Conservation (phyloP, 2,797 vertebrate genomes). For the Brachyrhaphis roseni region DNA sequence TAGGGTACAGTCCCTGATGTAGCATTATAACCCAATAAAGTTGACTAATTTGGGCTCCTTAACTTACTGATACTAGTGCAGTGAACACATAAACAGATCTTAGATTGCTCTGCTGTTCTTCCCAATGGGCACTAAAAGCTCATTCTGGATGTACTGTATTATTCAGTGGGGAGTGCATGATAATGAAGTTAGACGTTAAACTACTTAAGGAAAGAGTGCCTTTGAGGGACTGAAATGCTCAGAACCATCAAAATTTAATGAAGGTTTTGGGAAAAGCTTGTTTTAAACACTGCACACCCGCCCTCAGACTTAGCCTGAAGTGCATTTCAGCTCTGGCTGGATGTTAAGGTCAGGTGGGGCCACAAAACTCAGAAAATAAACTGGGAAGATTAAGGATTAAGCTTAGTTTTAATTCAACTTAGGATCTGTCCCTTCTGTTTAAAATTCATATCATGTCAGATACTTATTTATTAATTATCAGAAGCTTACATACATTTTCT, state of each 20-base stretch:
- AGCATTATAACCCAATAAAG: neutral
- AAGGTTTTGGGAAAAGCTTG: constrained; percentile 35
- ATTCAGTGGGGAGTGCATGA: constrained; percentile 28
- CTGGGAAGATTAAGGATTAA: neutral
- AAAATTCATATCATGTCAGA: no score
- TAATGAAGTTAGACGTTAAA: constrained; percentile 47
- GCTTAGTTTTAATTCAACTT: neutral
- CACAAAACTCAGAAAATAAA: neutral
- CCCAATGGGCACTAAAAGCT: constrained; percentile 10
- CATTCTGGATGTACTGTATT: constrained; percentile 18
- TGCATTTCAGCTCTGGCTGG: constrained; percentile 6
- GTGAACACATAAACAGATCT: neutral
- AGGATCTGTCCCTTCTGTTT: neutral
- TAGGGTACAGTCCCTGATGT: neutral
- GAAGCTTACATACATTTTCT: neutral
- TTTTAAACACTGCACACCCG: constrained; percentile 17
- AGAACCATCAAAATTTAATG: constrained; percentile 46
- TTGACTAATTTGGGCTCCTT: constrained; percentile 7
- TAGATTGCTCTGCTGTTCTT: constrained; percentile 5
- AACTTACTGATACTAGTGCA: neutral
- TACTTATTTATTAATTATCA: neutral
- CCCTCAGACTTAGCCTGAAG: neutral
- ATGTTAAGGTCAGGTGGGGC: neutral
- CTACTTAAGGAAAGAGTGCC: constrained; percentile 25
- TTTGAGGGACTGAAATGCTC: constrained; percentile 45